Evolutionary conservation across 1,140 invertebrate genomes (phyloP).

Genomic region (Amyelois transitella): DNA sequence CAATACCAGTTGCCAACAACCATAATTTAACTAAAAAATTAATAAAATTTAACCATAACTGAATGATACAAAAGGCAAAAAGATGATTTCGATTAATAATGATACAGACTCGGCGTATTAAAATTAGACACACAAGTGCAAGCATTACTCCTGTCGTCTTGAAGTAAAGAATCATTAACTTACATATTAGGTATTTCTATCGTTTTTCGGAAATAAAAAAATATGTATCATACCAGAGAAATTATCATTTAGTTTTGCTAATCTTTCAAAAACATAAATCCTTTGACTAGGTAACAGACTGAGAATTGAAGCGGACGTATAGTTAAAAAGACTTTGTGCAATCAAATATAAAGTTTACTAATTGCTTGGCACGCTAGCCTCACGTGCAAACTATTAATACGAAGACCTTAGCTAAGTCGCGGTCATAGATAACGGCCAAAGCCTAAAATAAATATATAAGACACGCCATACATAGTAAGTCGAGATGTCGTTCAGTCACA

Average conservation of each 20-base stretch:
- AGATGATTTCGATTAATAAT: background rate
- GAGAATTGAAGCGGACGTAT: background rate
- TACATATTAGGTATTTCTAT: too few relatives aligned
- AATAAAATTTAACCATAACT: constrained; percentile 32
- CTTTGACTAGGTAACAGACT: constrained; percentile 52
- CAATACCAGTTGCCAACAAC: background rate
- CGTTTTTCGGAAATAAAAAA: too few relatives aligned
- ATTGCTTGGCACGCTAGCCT: background rate
- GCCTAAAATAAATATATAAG: constrained; percentile 6
- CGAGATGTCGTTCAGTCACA: constrained; percentile 5
- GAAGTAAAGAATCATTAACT: too few relatives aligned
- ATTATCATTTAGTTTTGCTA: background rate
- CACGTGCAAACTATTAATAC: background rate
- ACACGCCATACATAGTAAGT: constrained; percentile 6
- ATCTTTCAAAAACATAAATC: constrained; percentile 27
- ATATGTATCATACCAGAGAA: too few relatives aligned
- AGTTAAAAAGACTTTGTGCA: constrained; percentile 25
- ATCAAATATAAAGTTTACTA: background rate
- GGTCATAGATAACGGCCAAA: background rate
- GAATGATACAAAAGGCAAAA: constrained; percentile 10
- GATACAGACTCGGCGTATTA: too few relatives aligned
- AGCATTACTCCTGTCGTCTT: too few relatives aligned
- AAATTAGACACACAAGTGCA: too few relatives aligned
- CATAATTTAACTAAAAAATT: constrained; percentile 32
- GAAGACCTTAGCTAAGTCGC: background rate